These are phyloP conservation scores for Tragelaphus oryx DNA, from an alignment of 2,797 vertebrate genomes.

Conservation along the genomic window DNA sequence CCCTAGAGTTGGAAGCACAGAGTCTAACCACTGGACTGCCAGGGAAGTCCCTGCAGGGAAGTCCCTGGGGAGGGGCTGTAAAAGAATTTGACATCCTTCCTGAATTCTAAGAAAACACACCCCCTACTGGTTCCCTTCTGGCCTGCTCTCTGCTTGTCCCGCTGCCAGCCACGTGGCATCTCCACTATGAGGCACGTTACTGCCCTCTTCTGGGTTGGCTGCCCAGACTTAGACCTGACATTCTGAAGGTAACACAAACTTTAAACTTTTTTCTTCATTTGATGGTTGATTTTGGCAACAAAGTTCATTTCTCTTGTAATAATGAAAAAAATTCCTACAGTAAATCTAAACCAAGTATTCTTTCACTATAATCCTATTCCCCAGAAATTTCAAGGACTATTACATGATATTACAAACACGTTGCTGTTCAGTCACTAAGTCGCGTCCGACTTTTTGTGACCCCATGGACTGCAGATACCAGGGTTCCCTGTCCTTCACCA, in stretches of 20 bases:
- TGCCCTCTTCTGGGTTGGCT: too few relatives aligned
- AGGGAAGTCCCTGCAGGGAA: not conserved
- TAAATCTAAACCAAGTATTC: not conserved
- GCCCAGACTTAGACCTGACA: not conserved
- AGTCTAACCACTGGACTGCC: not conserved
- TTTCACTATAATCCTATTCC: not conserved
- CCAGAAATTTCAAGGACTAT: not conserved
- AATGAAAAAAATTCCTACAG: not conserved
- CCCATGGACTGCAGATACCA: not conserved
- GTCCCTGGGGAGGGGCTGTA: not conserved
- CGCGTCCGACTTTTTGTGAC: fast-evolving
- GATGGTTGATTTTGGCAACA: not conserved
- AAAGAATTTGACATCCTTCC: not conserved
- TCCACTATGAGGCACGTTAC: fast-evolving
- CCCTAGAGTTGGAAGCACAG: not conserved
- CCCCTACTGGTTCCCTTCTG: too few relatives aligned
- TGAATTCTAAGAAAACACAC: not conserved
- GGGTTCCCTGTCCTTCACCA: not conserved
- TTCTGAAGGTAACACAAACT: not conserved
- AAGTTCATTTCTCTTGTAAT: not conserved
- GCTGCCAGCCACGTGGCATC: not conserved
- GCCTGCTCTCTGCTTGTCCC: fast-evolving
- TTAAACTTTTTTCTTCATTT: not conserved
- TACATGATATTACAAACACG: not conserved
- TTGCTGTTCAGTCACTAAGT: not conserved